These are phyloP conservation scores for Sebastes hopkinsi DNA, from an alignment of 2,797 vertebrate species.

Conservation along the genomic window DNA sequence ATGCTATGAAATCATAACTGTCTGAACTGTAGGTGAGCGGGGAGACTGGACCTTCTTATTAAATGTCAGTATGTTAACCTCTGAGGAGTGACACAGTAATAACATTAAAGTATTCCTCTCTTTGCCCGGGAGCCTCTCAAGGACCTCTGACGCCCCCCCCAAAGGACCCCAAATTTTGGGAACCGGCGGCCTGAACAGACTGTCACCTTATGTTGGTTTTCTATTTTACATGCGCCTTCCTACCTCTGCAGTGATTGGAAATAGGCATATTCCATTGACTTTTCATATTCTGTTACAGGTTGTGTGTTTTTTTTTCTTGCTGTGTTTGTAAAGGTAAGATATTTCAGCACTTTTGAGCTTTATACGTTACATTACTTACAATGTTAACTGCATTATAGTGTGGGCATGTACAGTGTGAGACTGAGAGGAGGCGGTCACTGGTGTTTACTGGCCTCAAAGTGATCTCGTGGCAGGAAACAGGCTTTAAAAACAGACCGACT, in stretches of 20 bases:
- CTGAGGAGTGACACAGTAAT: constrained; percentile 33
- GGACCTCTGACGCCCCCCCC: constrained; percentile 42
- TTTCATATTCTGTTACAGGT: constrained; percentile 71
- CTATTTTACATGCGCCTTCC: constrained; percentile 72
- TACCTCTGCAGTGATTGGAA: constrained; percentile 81
- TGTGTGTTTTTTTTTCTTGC: constrained; percentile 64
- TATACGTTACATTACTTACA: constrained; percentile 63
- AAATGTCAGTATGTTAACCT: constrained; percentile 42
- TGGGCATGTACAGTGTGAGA: constrained; percentile 47
- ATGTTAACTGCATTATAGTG: constrained; percentile 52
- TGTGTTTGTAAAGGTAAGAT: constrained; percentile 81
- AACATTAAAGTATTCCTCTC: constrained; percentile 44
- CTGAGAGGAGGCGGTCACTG: constrained; percentile 51
- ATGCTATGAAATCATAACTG: neutral
- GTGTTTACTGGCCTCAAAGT: constrained; percentile 51
- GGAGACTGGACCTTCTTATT: constrained; percentile 34
- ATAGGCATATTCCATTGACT: constrained; percentile 65
- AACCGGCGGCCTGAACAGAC: constrained; percentile 37
- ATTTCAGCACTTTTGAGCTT: constrained; percentile 82
- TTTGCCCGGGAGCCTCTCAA: constrained; percentile 43
- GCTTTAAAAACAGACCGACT: constrained; percentile 34
- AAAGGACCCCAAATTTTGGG: constrained; percentile 28
- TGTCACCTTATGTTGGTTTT: constrained; percentile 68
- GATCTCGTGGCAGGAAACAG: constrained; percentile 54
- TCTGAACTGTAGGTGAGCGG: constrained; percentile 19